Base-by-base conservation (phyloP, 2,888 invertebrate species). In the Leucophenga montana region DNA sequence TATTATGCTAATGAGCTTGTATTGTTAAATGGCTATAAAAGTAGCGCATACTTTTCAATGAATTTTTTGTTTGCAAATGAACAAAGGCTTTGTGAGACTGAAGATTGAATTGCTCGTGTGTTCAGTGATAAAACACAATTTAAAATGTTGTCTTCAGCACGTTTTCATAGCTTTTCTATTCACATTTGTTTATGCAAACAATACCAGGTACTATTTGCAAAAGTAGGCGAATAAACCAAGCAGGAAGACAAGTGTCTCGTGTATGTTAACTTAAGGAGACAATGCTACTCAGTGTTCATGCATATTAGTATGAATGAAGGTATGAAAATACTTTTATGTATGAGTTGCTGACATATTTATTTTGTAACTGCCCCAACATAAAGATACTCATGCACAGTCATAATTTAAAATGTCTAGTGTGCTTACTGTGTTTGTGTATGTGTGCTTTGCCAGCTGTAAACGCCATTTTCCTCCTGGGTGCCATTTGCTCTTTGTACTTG, bases 331-430 rank as follows among this genome's bases (percentile, higher is more conserved):
- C n/a, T n/a, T n/a, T n/a, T n/a, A n/a, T n/a, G 27, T 39, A 20
- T 62, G 50, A 68, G 11, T 54, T 18, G 50, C 27, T 71, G 67
- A 33, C 62, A 67, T 73, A 67, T 65, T 71, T 71, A 46, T 71
- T 44, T 48, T 59, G 50, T 48, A 67, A 39, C 20, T 46, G 59
- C 16, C 14, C 39, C 39, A 39, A 39, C 57, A 57, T 16, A 16
- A 20, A 16, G 53, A 16, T 18, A 53, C 16, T 16, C 53, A 39
- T 16, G 16, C 33, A 57, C 11, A 57, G 14, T 20, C 0, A 57
- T n/a, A 57, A 22, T n/a, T 22, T 57, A 14, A 57, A 57, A 57
- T 53, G 16, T 18, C 53, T 16, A 18, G 53, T 53, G 18, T 18
- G 20, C 39, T 39, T 39, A 53, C 18, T 54, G 27, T 66, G 8